Base-by-base conservation (phyloP, 2,113 vertebrate species). In the rat (Rattus norvegicus) region DNA sequence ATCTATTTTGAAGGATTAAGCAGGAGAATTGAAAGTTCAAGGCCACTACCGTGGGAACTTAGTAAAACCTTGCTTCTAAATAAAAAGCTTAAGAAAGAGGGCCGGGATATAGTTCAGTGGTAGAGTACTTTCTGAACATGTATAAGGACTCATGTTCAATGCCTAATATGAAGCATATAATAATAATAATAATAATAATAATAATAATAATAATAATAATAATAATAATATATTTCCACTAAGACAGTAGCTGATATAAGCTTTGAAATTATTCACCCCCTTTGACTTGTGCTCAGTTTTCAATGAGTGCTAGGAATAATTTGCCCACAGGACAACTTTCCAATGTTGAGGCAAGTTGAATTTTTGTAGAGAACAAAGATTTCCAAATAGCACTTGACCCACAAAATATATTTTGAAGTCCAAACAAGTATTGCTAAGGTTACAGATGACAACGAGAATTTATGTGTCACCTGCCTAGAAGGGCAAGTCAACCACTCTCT, bases 361-460 rank as follows among this genome's bases (percentile, higher is more conserved):
- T 12, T 24, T 87, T 26, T 73, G 49, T 47, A 72, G 52, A 33
- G 16, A 95, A 59, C 20, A 88, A 92, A 88, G 33, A 2, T 91
- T 97, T 77, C 14, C 81, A 92, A 95, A 93, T 9, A 73, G 3
- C 49, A 73, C 80, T 95, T 97, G 36, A 28, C 11, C 3, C 84
- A 73, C 28, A 92, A 90, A 96, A 92, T 59, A 81, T 75, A 93
- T 49, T 63, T 79, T 56, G 67, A 88, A 54, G 28, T 20, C 36
- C 36, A 73, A 59, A 69, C 4, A 76, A 19, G 75, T 63, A 88
- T 87, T 67, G 47, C 6, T 63, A 94, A 94, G 73, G 4, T 43
- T 94, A 52, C 43, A 88, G 75, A 72, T 54, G 69, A 52, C 59
- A 61, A 7, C 81, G 72, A 69, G 69, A 93, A 19, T 87, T 86